phyloP scores from a whole-genome alignment of 2,113 vertebrate genomes.

The Micronycteris hirsuta region DNA sequence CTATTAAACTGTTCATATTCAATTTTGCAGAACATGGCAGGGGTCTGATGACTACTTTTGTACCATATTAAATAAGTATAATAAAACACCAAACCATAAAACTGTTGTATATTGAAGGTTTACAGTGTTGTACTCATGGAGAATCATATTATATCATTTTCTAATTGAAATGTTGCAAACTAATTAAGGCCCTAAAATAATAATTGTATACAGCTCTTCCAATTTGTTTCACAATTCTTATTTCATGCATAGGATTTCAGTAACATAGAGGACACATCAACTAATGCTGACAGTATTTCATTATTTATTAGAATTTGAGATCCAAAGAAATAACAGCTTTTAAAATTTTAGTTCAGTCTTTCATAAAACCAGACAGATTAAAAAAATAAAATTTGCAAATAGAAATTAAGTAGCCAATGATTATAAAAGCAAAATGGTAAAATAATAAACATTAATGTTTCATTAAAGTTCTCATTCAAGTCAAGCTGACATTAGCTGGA shows the following conservation, averaged over 20 bases:
- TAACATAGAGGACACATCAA: constrained; percentile 5
- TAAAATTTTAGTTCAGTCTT: constrained; percentile 62
- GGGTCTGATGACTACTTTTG: constrained; percentile 30
- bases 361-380: constrained; percentile 60
- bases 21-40: background rate
- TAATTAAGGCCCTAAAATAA: constrained; percentile 46
- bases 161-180: constrained; percentile 25
- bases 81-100: constrained; percentile 1
- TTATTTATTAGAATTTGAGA: constrained; percentile 71
- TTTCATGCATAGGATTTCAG: background rate
- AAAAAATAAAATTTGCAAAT: constrained; percentile 68
- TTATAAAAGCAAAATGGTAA: constrained; percentile 1
- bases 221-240: background rate
- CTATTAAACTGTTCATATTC: constrained; percentile 17
- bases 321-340: constrained; percentile 52
- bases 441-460: background rate
- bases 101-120: background rate
- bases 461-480: background rate
- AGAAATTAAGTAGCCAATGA: constrained; percentile 55
- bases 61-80: background rate
- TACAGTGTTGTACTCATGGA: background rate
- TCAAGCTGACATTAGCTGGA: background rate
- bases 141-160: background rate
- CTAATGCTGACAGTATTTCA: constrained; percentile 70
- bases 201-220: background rate